phyloP scores from a whole-genome alignment of 64 coral and sea anemone species.

The Astreopora myriophthalma region DNA sequence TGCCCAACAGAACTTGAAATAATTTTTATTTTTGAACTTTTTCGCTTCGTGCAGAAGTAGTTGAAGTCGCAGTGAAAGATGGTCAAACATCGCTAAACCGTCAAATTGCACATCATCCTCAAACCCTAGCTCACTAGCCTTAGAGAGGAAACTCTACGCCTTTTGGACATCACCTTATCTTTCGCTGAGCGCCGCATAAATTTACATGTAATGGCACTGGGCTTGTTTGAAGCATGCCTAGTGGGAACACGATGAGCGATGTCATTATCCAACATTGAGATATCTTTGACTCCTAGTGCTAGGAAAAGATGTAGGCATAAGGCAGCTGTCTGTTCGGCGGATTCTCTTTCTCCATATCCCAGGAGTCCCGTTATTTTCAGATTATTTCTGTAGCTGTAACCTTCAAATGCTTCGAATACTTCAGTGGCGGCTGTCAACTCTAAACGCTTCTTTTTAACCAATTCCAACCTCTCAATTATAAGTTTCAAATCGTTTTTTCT shows the following conservation, averaged over 20 bases:
- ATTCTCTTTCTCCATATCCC: background rate
- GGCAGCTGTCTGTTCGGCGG: background rate
- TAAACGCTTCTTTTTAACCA: too few relatives aligned
- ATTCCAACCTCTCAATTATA: too few relatives aligned
- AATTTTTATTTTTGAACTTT: background rate
- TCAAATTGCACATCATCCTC: background rate
- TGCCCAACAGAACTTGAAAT: background rate
- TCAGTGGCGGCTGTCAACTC: too few relatives aligned
- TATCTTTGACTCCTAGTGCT: background rate
- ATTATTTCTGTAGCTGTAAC: too few relatives aligned
- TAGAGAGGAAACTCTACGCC: background rate
- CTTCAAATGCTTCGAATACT: too few relatives aligned
- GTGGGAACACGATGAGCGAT: constrained; percentile 44
- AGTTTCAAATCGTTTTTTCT: too few relatives aligned
- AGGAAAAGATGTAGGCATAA: constrained; percentile 33
- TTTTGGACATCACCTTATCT: constrained; percentile 5
- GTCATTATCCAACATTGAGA: constrained; percentile 49
- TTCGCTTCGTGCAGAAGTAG: background rate
- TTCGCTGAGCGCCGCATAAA: constrained; percentile 25
- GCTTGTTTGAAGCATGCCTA: background rate
- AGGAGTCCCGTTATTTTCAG: too few relatives aligned
- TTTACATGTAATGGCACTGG: constrained; percentile 40
- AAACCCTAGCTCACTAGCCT: background rate
- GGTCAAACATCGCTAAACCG: background rate
- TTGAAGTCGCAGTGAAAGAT: background rate